Conservation (phyloP, 37 sponge, comb jelly and placozoan genomes). For the Theonella swinhoei region DNA sequence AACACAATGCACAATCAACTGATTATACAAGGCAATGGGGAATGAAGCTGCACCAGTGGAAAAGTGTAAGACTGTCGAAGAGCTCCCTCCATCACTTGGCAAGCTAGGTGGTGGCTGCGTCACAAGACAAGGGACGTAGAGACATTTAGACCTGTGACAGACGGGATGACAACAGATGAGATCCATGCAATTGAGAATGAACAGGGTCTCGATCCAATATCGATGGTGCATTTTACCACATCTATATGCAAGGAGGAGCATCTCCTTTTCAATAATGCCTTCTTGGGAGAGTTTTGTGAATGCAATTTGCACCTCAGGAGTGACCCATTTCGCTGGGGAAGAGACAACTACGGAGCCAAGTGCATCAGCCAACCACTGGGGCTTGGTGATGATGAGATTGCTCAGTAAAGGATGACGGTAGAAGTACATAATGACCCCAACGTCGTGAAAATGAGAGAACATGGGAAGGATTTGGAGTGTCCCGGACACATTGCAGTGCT, state of each 20-base stretch:
- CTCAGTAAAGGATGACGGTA: constrained; percentile 61
- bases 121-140: constrained; percentile 58
- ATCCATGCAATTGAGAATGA: constrained; percentile 63
- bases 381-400: constrained; percentile 46
- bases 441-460: constrained; percentile 63
- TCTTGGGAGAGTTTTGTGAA: constrained; percentile 26
- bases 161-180: constrained; percentile 60
- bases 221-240: constrained; percentile 42
- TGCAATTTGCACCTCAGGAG: constrained; percentile 42
- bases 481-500: constrained; percentile 53
- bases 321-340: constrained; percentile 42
- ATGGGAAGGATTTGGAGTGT: constrained; percentile 61
- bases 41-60: not conserved
- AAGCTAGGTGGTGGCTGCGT: not conserved
- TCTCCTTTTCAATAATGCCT: constrained; percentile 35
- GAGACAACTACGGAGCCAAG: constrained; percentile 41
- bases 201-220: constrained; percentile 61
- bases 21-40: constrained; percentile 61
- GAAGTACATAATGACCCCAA: constrained; percentile 66
- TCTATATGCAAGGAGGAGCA: constrained; percentile 53
- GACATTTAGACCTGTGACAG: constrained; percentile 18
- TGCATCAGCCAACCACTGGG: constrained; percentile 64
- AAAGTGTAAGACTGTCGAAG: constrained; percentile 12
- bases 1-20: constrained; percentile 50
- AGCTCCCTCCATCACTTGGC: not conserved